These are phyloP conservation scores for Nomia melanderi DNA, from an alignment of 1,140 invertebrate genomes.

Conservation along the genomic window DNA sequence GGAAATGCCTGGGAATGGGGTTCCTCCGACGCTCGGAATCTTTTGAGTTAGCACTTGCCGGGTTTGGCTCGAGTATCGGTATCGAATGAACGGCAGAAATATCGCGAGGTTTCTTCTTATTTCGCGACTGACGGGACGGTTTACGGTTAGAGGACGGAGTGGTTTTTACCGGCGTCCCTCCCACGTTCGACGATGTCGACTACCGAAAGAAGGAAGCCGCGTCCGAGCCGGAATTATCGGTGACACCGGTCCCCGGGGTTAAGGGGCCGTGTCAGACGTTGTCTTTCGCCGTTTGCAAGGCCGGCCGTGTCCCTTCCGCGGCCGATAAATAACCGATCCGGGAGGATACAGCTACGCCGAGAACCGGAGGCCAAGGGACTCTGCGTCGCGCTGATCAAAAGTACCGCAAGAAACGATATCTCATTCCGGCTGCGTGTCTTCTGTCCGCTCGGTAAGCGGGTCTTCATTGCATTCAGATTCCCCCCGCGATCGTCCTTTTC, in stretches of 20 bases:
- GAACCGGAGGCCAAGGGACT: constrained; percentile 28
- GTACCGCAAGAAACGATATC: constrained; percentile 49
- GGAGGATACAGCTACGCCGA: constrained; percentile 28
- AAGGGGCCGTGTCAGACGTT: constrained; percentile 7
- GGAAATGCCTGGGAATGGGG: background rate
- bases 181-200: too few species aligned
- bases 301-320: constrained; percentile 28
- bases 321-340: constrained; percentile 51
- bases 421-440: background rate
- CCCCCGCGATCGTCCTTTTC: background rate
- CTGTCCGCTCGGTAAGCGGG: background rate
- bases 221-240: background rate
- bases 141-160: too few species aligned
- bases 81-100: too few species aligned
- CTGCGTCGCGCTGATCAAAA: constrained; percentile 23
- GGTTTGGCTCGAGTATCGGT: too few species aligned
- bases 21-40: background rate
- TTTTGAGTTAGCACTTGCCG: too few species aligned
- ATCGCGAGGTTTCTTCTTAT: too few species aligned
- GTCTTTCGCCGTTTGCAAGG: constrained; percentile 6
- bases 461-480: background rate
- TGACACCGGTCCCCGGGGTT: background rate
- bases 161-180: too few species aligned
- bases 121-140: too few species aligned
- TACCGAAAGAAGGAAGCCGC: too few species aligned